Conservation (phyloP, 2,888 invertebrate genomes). For the Gastrophysa polygoni region DNA sequence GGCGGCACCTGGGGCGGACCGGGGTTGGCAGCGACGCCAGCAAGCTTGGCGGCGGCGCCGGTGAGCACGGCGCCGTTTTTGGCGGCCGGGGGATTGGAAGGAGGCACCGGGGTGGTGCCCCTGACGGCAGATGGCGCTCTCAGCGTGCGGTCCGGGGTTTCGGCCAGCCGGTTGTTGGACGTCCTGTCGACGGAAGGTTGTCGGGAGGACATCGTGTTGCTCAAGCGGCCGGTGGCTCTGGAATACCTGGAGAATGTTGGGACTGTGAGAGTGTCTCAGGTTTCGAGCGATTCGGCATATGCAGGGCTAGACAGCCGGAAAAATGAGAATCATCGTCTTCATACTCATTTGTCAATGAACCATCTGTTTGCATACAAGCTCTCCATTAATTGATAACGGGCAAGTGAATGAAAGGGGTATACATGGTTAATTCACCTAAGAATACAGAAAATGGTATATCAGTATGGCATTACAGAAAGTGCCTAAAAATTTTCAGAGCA, state of each 20-base stretch:
- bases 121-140: constrained; percentile 64
- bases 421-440: no score
- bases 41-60: constrained; percentile 53
- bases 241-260: constrained; percentile 67
- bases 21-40: constrained; percentile 48
- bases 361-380: no score
- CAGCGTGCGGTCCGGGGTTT: constrained; percentile 59
- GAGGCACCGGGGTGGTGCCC: constrained; percentile 61
- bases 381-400: no score
- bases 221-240: constrained; percentile 69
- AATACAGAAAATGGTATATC: no score
- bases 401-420: no score
- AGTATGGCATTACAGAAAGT: no score
- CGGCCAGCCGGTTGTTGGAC: constrained; percentile 43
- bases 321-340: no score
- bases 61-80: constrained; percentile 73
- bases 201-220: constrained; percentile 66
- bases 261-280: no score
- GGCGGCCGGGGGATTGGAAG: constrained; percentile 42
- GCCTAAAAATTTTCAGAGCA: no score
- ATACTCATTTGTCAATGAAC: no score
- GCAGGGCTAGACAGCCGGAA: no score
- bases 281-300: no score
- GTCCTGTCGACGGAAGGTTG: constrained; percentile 79
- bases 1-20: constrained; percentile 60